These are phyloP conservation scores for Hemibagrus guttatus DNA, from an alignment of 2,797 vertebrate species.

Conservation along the genomic window DNA sequence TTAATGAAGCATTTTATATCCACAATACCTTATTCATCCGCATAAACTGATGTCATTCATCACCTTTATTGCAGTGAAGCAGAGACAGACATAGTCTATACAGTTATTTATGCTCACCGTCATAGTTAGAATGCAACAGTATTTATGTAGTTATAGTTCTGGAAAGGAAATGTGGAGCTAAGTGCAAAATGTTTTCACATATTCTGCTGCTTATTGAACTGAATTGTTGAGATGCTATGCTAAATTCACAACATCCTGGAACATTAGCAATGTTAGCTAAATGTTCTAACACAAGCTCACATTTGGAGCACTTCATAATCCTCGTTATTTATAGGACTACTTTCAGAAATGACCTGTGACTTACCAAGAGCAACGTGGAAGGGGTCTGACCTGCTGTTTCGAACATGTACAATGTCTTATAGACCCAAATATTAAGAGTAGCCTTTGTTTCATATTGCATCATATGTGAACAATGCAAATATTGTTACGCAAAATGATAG, in stretches of 20 bases:
- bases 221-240: background rate
- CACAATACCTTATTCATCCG: background rate
- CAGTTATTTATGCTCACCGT: background rate
- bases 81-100: background rate
- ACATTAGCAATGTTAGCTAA: background rate
- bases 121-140: background rate
- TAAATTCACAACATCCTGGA: background rate
- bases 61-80: background rate
- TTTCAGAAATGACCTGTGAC: background rate
- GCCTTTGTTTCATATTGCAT: slow-evolving; percentile 21
- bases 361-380: background rate
- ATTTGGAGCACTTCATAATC: background rate
- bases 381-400: background rate
- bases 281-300: background rate
- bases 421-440: background rate
- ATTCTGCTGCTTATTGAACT: background rate
- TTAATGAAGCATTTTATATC: background rate
- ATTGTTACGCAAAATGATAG: slow-evolving; percentile 55
- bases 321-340: background rate
- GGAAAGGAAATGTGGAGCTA: background rate
- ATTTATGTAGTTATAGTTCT: background rate
- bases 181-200: background rate
- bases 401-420: background rate
- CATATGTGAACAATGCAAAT: background rate
- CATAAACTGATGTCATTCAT: background rate